Base-by-base conservation (phyloP, 2,797 vertebrate genomes). In the Propithecus perrieri region DNA sequence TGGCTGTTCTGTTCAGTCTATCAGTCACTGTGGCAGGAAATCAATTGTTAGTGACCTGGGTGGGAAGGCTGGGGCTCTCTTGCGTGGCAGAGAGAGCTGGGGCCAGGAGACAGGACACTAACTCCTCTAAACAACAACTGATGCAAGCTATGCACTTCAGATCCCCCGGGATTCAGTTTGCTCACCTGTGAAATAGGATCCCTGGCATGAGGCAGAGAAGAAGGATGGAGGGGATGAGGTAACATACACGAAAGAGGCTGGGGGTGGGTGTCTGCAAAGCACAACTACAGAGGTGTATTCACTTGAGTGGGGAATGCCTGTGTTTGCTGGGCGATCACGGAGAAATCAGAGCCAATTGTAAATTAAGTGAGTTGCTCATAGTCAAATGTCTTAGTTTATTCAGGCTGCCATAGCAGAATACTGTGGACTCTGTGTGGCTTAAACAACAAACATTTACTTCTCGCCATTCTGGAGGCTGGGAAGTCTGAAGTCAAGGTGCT, bases 161-260 rank as follows among this genome's bases (percentile, higher is more conserved):
- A 8, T 14, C 7, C 10, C 41, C 26, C 48, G 9, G 4, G 87
- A 33, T 72, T 91, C 69, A 41, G 67, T 59, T 46, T 88, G 35
- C 33, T 59, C n/a, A 3, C 35, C 87, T n/a, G 8, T 80, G 94
- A 74, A 46, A 20, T 4, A 13, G 50, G 50, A n/a, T 53, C 55
- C 7, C 2, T n/a, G 33, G 43, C 48, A 15, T 3, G 18, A 61
- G 35, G 9, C 35, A 10, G 67, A 28, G 7, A 2, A 8, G 46
- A 57, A 69, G 17, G 53, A 26, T 0, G 20, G 50, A 67, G 33
- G 8, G 17, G 48, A 53, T 59, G 46, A 50, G 33, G 3, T 26
- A 0, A 2, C 7, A 7, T 2, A 10, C 0, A 0, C 1, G 35
- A 67, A 10, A 11, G 35, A 74, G 57, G n/a, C 43, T 22, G 28